phyloP scores from a whole-genome alignment of 2,888 invertebrate genomes.

The Pristionchus arcanus region DNA sequence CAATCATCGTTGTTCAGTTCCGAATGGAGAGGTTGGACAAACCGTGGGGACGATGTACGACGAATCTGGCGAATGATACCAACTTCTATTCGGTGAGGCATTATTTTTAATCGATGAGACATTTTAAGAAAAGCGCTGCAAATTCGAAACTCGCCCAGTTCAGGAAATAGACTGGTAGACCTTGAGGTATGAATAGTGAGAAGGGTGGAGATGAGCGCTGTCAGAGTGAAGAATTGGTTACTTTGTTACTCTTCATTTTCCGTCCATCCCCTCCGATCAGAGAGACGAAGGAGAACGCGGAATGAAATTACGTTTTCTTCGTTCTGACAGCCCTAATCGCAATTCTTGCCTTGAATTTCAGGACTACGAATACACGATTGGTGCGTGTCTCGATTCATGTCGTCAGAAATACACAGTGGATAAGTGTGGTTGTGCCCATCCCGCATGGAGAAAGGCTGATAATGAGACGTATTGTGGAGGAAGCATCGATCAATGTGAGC shows the following conservation, averaged over 20 bases:
- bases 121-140: background rate
- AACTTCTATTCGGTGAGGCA: constrained; percentile 42
- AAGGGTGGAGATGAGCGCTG: too few relatives aligned
- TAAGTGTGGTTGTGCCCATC: constrained; percentile 43
- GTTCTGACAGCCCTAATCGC: too few relatives aligned
- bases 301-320: too few relatives aligned
- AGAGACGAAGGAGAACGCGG: too few relatives aligned
- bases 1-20: background rate
- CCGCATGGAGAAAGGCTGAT: constrained; percentile 29
- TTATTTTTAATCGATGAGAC: background rate
- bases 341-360: too few relatives aligned
- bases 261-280: too few relatives aligned
- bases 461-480: constrained; percentile 26
- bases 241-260: too few relatives aligned
- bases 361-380: constrained; percentile 18
- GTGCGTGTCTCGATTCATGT: constrained; percentile 28
- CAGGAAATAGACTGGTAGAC: too few relatives aligned
- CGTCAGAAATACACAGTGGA: constrained; percentile 20
- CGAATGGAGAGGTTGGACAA: constrained; percentile 39
- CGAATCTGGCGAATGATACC: background rate
- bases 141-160: background rate
- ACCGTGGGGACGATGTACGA: constrained; percentile 17
- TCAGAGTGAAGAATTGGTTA: too few relatives aligned
- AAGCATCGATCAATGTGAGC: background rate
- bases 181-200: too few relatives aligned